Percentiles rank a stretch among this genome's conserved stretches.
Conservation (phyloP, 2,113 vertebrate genomes). For the Microcebus murinus region DNA sequence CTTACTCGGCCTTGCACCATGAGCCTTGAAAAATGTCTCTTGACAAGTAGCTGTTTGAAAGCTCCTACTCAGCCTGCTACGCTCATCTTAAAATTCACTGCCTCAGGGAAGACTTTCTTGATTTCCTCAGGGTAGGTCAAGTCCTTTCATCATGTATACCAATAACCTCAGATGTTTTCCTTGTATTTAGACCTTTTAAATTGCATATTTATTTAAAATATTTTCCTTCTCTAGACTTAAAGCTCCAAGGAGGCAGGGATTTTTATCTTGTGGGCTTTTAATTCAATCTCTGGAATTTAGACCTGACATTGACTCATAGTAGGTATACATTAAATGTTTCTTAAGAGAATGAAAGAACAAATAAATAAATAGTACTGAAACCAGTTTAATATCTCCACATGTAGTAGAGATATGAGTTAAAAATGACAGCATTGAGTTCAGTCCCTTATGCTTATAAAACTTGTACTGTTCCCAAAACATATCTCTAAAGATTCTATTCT, state of each 20-base stretch:
- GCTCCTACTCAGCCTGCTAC: not conserved
- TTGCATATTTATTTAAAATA: not conserved
- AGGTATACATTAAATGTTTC: not conserved
- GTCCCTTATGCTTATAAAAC: not conserved
- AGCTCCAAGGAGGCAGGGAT: not conserved
- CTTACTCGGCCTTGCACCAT: not conserved
- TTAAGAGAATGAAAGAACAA: not conserved
- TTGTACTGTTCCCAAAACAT: not conserved
- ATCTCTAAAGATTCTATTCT: not conserved
- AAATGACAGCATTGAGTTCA: not conserved
- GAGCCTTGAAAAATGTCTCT: not conserved
- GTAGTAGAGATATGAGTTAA: not conserved
- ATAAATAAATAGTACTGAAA: not conserved
- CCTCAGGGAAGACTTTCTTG: not conserved
- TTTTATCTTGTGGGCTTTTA: not conserved
- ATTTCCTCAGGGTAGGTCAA: not conserved
- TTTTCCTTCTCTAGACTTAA: not conserved
- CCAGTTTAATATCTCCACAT: not conserved
- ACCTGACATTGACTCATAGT: not conserved
- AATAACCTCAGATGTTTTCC: not conserved
- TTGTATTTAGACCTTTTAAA: not conserved
- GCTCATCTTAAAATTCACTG: not conserved
- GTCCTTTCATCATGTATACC: not conserved
- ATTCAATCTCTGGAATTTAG: not conserved
- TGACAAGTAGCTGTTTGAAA: not conserved